A percentile compares a stretch with the other conserved stretches of the same genome.
phyloP scores from a whole-genome alignment of 1,140 invertebrate genomes.

The Luehdorfia chinensis region DNA sequence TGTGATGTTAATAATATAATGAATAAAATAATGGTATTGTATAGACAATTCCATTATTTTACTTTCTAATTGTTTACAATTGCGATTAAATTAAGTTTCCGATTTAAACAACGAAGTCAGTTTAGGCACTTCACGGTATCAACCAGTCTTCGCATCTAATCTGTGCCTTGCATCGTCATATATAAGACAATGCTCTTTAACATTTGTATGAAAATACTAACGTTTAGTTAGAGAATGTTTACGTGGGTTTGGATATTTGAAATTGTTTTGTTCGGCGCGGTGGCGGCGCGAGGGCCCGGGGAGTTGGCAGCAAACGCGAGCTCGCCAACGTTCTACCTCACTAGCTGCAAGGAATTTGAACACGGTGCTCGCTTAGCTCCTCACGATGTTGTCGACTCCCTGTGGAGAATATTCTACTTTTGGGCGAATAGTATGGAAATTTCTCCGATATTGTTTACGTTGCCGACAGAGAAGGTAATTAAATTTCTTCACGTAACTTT shows the following conservation, averaged over 20 bases:
- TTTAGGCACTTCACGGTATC: too few species aligned
- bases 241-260: constrained; percentile 38
- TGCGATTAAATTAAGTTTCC: too few species aligned
- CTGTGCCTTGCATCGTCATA: constrained; percentile 10
- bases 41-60: too few species aligned
- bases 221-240: constrained; percentile 42
- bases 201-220: constrained; percentile 19
- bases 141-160: background rate
- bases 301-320: background rate
- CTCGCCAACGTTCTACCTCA: constrained; percentile 23
- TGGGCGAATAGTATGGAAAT: constrained; percentile 54
- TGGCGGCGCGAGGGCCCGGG: constrained; percentile 7
- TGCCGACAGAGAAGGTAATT: constrained; percentile 45
- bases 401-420: constrained; percentile 65
- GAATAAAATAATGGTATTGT: too few species aligned
- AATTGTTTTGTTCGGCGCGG: constrained; percentile 35
- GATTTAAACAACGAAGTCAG: too few species aligned
- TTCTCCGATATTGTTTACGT: constrained; percentile 47
- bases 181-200: constrained; percentile 15
- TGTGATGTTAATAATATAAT: too few species aligned
- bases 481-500: background rate
- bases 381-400: constrained; percentile 41
- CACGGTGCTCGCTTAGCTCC: constrained; percentile 39
- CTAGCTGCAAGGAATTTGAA: constrained; percentile 60
- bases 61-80: too few species aligned